phyloP scores from a whole-genome alignment of 2,113 vertebrate genomes.

The Marcusenius ussheri region DNA sequence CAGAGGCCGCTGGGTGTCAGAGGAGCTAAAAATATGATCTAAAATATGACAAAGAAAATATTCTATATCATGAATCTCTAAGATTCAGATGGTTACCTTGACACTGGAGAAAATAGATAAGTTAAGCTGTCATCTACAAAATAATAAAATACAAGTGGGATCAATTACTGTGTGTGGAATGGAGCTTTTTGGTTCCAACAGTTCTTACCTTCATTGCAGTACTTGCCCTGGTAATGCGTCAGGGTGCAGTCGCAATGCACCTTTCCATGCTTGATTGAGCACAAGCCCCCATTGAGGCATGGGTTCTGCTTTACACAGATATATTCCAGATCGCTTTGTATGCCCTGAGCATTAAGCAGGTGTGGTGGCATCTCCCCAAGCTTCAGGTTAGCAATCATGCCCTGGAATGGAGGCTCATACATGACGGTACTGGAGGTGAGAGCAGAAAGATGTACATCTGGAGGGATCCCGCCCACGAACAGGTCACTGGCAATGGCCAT shows the following conservation, averaged over 20 bases:
- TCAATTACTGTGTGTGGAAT: not conserved
- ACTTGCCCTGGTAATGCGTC: conserved; percentile 80
- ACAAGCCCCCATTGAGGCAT: conserved; percentile 87
- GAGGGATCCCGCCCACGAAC: conserved; percentile 83
- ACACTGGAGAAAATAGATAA: not conserved
- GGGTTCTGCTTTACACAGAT: conserved; percentile 80
- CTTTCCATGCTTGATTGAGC: conserved; percentile 76
- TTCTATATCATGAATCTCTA: not conserved
- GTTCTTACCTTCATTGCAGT: conserved; percentile 89
- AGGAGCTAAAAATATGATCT: not conserved
- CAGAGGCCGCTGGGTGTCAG: not conserved
- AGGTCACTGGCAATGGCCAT: conserved; percentile 87
- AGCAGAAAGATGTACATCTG: conserved; percentile 80
- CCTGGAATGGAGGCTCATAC: conserved; percentile 81
- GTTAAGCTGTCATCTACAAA: not conserved
- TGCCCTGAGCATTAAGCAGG: conserved; percentile 78
- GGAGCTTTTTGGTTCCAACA: not conserved
- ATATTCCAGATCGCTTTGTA: conserved; percentile 76
- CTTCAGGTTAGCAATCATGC: conserved; percentile 80
- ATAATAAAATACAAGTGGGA: not conserved
- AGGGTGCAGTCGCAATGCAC: conserved; percentile 83
- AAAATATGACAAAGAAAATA: not conserved
- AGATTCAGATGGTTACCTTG: not conserved
- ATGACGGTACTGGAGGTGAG: conserved; percentile 86
- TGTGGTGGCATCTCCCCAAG: conserved; percentile 77